phyloP scores from a whole-genome alignment of 2,888 invertebrate genomes.

The Torymus texanus region DNA sequence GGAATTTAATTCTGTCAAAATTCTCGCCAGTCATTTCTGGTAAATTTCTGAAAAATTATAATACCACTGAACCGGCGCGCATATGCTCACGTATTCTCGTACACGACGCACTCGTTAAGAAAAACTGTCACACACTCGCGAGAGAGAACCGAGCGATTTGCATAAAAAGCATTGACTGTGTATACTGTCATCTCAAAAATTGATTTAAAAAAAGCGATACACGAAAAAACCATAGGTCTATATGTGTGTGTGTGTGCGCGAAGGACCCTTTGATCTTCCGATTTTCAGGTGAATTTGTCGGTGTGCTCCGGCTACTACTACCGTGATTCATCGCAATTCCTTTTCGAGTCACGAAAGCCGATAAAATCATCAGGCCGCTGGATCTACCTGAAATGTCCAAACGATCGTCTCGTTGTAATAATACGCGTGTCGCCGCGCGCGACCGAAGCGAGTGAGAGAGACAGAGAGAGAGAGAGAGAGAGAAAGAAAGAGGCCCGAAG shows the following conservation, averaged over 20 bases:
- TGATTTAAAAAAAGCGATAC: conserved; percentile 55
- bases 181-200: conserved; percentile 36
- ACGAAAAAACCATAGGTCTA: conserved; percentile 26
- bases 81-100: conserved; percentile 59
- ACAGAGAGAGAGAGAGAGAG: too few species aligned
- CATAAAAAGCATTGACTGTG: conserved; percentile 36
- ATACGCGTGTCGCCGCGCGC: conserved; percentile 49
- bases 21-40: neutral
- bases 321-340: conserved; percentile 47
- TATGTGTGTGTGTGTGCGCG: neutral
- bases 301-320: conserved; percentile 19
- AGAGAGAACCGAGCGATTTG: conserved; percentile 21
- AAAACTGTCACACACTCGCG: conserved; percentile 43
- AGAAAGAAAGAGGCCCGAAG: conserved; percentile 4
- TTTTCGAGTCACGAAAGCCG: conserved; percentile 56
- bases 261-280: conserved; percentile 50
- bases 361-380: conserved; percentile 54
- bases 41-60: conserved; percentile 20
- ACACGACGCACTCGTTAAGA: conserved; percentile 41
- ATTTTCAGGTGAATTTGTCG: conserved; percentile 45
- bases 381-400: conserved; percentile 49
- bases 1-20: neutral
- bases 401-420: conserved; percentile 47
- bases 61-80: conserved; percentile 55
- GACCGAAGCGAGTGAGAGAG: neutral